Evolutionary conservation across 2,113 vertebrate species (phyloP).

Genomic region (zebrafish (Danio rerio)): DNA sequence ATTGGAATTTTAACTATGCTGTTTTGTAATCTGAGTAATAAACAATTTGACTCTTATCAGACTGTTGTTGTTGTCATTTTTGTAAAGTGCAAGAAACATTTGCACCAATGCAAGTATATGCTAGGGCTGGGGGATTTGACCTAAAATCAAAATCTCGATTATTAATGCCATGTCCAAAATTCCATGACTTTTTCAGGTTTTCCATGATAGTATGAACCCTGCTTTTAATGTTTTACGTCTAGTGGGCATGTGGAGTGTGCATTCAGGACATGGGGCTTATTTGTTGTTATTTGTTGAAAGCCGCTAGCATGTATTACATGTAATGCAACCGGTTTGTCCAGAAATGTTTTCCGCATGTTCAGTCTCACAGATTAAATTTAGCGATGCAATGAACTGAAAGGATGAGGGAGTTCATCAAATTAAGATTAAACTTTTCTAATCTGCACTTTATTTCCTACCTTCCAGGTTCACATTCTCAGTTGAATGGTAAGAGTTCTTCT

Average conservation of each 20-base stretch:
- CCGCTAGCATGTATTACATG: not conserved
- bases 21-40: no score
- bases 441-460: not conserved
- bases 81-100: no score
- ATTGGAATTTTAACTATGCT: no score
- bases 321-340: not conserved
- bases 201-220: no score
- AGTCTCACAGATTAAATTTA: not conserved
- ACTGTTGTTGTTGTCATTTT: no score
- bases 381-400: not conserved
- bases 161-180: no score
- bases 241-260: not conserved
- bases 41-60: no score
- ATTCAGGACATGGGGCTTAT: not conserved
- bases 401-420: not conserved
- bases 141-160: no score
- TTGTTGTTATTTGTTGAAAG: not conserved
- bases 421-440: not conserved
- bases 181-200: no score
- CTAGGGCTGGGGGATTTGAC: not conserved
- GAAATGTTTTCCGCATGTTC: not conserved
- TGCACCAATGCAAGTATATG: no score
- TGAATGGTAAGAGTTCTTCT: conserved; percentile 10
- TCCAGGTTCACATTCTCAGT: conserved; percentile 37
- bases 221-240: not conserved